Base-by-base conservation (phyloP, 2,113 vertebrate genomes). In the Centropristis striata region DNA sequence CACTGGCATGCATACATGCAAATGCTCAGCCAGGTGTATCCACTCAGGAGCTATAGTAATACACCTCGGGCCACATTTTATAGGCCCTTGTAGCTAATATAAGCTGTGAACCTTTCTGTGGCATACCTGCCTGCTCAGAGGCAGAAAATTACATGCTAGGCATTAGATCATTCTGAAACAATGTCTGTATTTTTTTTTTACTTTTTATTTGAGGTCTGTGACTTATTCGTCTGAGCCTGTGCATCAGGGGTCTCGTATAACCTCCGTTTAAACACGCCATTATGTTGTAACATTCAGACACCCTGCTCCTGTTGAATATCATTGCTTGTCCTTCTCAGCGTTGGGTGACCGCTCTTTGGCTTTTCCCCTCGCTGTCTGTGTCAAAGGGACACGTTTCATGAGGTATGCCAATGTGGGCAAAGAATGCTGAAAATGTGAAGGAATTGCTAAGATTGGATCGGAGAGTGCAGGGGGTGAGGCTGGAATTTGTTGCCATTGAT, bases 81-180 rank as follows among this genome's bases (percentile, higher is more conserved):
- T 57, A 51, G 70, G 66, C 79, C 84, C 78, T 71, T 58, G 60
- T 46, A 68, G 83, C 84, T 70, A 61, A 84, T 87, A 80, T 83
- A 90, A 83, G 67, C 61, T 65, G 27, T 78, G 63, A 87, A 84
- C 66, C 71, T 73, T 80, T 83, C 75, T 64, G 54, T 85, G 80
- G 75, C 64, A 84, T 72, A 87, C 75, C 71, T 92, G 80, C 72
- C 68, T 78, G 44, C 55, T 32, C 65, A 44, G 55, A 81, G 55
- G 75, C 77, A 53, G 74, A 80, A 87, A 79, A 80, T 65, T 6
- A 81, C 65, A 79, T 72, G 42, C 50, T 39, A 57, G 49, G 27
- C 47, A 81, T 89, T 84, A 90, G 84, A 85, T 91, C 80, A 86
- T 84, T 78, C 76, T 65, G 65, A 84, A 91, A 88, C 81, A 86